These are phyloP conservation scores for Chaetogeoica ovagalla DNA, from an alignment of 2,888 invertebrate genomes.

Conservation along the genomic window DNA sequence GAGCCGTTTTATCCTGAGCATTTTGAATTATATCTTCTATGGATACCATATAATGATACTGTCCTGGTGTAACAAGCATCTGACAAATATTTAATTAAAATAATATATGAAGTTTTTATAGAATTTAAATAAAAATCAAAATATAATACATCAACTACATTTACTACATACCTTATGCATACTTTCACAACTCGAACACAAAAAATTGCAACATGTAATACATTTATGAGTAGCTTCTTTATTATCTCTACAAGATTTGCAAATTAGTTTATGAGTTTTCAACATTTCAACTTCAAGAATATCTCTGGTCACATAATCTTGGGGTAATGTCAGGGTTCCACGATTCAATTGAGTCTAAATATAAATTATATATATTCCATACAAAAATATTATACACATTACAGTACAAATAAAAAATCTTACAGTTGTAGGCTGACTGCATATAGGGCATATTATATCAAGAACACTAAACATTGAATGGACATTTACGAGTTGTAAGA, in stretches of 20 bases:
- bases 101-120: neutral
- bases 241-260: constrained; percentile 94
- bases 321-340: constrained; percentile 77
- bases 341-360: constrained; percentile 61
- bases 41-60: constrained; percentile 87
- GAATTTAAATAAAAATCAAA: neutral
- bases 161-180: constrained; percentile 74
- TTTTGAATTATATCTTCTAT: constrained; percentile 81
- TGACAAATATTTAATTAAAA: constrained; percentile 9
- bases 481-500: constrained; percentile 76
- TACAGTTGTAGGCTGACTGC: constrained; percentile 84
- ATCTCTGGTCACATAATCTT: constrained; percentile 85
- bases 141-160: neutral
- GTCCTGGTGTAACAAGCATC: constrained; percentile 40
- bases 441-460: constrained; percentile 75
- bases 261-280: constrained; percentile 71
- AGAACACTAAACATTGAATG: constrained; percentile 66
- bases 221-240: constrained; percentile 92
- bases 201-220: constrained; percentile 90
- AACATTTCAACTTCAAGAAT: constrained; percentile 80
- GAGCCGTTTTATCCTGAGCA: constrained; percentile 74
- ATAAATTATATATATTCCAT: constrained; percentile 14
- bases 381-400: constrained; percentile 12
- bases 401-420: constrained; percentile 54
- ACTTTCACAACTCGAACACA: constrained; percentile 91